phyloP scores from a whole-genome alignment of 2,888 invertebrate genomes.

The Euzophera pinguis region DNA sequence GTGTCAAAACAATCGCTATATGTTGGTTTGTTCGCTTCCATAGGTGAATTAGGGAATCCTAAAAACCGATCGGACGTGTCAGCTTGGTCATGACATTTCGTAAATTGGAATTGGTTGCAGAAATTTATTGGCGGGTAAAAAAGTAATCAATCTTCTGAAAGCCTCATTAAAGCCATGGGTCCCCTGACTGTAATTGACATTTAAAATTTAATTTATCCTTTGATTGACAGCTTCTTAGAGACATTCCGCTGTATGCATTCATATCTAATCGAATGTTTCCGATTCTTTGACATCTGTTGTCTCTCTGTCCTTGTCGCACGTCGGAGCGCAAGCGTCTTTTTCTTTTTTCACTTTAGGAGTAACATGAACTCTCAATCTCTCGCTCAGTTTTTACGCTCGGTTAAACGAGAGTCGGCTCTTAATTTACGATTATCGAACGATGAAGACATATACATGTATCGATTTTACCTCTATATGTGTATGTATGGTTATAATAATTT shows the following conservation, averaged over 20 bases:
- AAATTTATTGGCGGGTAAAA: constrained; percentile 35
- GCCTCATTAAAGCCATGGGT: constrained; percentile 34
- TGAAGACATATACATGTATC: constrained; percentile 62
- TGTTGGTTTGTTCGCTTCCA: neutral
- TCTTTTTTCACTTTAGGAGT: constrained; percentile 59
- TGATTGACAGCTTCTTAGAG: constrained; percentile 26
- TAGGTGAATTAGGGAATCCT: neutral
- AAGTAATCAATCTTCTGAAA: constrained; percentile 39
- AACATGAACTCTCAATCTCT: constrained; percentile 73
- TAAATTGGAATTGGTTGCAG: constrained; percentile 45
- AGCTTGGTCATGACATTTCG: constrained; percentile 51
- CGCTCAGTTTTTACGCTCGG: constrained; percentile 72
- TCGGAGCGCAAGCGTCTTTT: constrained; percentile 38
- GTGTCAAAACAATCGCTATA: too few species aligned
- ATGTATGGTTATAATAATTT: constrained; percentile 43
- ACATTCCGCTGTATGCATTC: constrained; percentile 21
- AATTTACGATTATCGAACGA: constrained; percentile 72
- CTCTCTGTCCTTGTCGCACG: constrained; percentile 43
- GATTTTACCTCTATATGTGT: constrained; percentile 40
- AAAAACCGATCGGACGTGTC: constrained; percentile 41
- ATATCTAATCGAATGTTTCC: constrained; percentile 27
- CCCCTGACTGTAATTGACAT: constrained; percentile 24
- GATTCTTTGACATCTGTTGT: constrained; percentile 44
- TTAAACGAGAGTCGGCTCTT: constrained; percentile 58
- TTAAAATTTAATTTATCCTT: constrained; percentile 28